Percentiles rank a stretch among this genome's conserved stretches.
Conservation (phyloP, 2,888 invertebrate species). For the Hoplodrina blanda region DNA sequence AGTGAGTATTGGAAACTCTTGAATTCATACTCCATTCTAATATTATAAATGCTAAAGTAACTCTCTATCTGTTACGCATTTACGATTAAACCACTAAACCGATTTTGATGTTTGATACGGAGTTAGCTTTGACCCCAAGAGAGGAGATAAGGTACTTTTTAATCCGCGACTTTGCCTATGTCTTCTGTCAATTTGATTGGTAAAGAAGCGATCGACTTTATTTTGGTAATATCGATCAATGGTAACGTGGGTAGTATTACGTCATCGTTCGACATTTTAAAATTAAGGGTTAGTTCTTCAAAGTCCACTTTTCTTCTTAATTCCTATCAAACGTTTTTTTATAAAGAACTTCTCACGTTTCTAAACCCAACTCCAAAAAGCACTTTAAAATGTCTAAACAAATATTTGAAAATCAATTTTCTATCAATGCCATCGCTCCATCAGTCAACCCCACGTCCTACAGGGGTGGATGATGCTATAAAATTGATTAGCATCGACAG, state of each 20-base stretch:
- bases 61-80: not conserved
- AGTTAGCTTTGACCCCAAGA: not conserved
- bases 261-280: slow-evolving; percentile 10
- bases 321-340: too few relatives aligned
- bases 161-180: too few relatives aligned
- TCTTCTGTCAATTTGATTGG: not conserved
- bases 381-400: slow-evolving; percentile 9
- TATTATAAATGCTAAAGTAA: not conserved
- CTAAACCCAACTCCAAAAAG: not conserved
- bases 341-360: too few relatives aligned
- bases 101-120: not conserved
- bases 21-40: not conserved
- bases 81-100: too few relatives aligned
- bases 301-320: not conserved
- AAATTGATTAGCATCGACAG: slow-evolving; percentile 74
- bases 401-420: slow-evolving; percentile 45
- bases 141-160: too few relatives aligned
- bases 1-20: slow-evolving; percentile 31
- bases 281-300: not conserved
- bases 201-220: not conserved
- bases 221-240: not conserved
- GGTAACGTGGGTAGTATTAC: not conserved
- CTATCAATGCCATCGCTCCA: slow-evolving; percentile 24
- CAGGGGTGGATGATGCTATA: slow-evolving; percentile 63
- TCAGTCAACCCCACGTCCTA: slow-evolving; percentile 18